These are phyloP conservation scores for Pleuronectes platessa DNA, from an alignment of 2,113 vertebrate species.

Conservation along the genomic window DNA sequence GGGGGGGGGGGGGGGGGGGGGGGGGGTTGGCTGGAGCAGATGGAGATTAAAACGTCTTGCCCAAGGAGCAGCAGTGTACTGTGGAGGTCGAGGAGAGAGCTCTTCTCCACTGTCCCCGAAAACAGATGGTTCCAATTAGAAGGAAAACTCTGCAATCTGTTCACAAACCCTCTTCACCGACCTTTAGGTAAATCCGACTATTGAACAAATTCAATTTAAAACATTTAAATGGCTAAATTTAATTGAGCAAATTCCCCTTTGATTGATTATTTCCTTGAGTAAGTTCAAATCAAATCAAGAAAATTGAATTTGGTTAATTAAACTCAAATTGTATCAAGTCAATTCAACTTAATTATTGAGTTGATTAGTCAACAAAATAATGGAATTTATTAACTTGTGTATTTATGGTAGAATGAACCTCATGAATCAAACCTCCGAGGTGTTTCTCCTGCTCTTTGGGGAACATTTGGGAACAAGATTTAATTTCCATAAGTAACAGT, in stretches of 20 bases:
- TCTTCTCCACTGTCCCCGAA: background rate
- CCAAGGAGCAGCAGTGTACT: conserved; percentile 6
- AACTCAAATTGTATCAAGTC: background rate
- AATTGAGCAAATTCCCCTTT: background rate
- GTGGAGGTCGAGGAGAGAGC: background rate
- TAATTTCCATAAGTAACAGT: conserved; percentile 78
- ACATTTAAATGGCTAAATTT: too few species aligned
- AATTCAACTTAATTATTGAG: too few species aligned
- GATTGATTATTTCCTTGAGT: too few species aligned
- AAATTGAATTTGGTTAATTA: too few species aligned
- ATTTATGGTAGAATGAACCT: conserved; percentile 5
- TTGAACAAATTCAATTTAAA: background rate
- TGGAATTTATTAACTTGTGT: too few species aligned
- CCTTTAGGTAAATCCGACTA: conserved; percentile 1
- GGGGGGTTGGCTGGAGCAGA: conserved; percentile 11
- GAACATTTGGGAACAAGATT: conserved; percentile 53
- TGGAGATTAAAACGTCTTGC: conserved; percentile 26
- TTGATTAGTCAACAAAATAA: too few species aligned
- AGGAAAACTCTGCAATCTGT: conserved; percentile 1
- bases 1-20: too few species aligned
- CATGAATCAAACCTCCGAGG: conserved; percentile 19
- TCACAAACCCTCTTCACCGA: conserved; percentile 21
- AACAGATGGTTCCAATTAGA: conserved; percentile 27
- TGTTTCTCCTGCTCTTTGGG: conserved; percentile 12
- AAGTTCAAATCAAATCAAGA: too few species aligned